Evolutionary conservation across 2,888 invertebrate genomes (phyloP).

Genomic region (Eledone cirrhosa): DNA sequence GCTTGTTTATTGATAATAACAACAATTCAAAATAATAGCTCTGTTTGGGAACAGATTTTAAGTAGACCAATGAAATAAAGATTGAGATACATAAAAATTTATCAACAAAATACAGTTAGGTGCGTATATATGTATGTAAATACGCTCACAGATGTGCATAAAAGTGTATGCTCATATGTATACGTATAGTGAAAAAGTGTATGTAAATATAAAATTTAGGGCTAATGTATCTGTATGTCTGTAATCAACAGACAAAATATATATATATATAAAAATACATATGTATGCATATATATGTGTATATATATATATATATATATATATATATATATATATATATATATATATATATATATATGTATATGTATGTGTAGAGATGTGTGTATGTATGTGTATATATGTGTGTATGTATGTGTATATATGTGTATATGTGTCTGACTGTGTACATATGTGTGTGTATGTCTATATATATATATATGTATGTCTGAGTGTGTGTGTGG

Average conservation of each 20-base stretch:
- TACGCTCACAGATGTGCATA: not conserved
- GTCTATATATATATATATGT: not conserved
- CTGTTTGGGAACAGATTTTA: too few relatives aligned
- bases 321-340: constrained; percentile 4
- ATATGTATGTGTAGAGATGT: not conserved
- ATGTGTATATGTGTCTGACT: not conserved
- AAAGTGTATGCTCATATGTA: not conserved
- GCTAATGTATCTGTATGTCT: too few relatives aligned
- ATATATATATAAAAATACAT: not conserved
- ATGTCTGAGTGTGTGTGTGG: not conserved
- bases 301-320: not conserved
- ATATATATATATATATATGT: not conserved
- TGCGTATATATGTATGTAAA: not conserved
- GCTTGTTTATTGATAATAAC: too few relatives aligned
- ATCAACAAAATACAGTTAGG: too few relatives aligned
- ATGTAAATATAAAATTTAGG: too few relatives aligned
- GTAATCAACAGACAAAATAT: too few relatives aligned
- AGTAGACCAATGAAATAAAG: too few relatives aligned
- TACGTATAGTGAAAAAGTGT: not conserved
- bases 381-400: not conserved
- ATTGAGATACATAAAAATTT: too few relatives aligned
- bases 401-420: not conserved
- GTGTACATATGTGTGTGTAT: not conserved
- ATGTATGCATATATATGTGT: not conserved
- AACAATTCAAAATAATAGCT: too few relatives aligned